Evolutionary conservation across 1,140 invertebrate genomes (phyloP).

Genomic region (Macrocentrus cingulum): DNA sequence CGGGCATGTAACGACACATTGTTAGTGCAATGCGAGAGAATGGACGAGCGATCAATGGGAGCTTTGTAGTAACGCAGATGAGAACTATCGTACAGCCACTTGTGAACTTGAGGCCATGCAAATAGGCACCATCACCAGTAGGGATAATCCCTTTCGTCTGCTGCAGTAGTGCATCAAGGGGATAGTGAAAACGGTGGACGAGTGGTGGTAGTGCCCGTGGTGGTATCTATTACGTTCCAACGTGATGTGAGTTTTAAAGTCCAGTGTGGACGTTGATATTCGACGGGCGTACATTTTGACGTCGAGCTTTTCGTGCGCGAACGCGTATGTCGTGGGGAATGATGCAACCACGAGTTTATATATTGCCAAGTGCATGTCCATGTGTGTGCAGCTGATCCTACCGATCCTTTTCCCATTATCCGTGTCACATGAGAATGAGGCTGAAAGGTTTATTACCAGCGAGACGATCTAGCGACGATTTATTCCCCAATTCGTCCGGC

Average conservation of each 20-base stretch:
- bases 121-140: slow-evolving; percentile 8
- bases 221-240: slow-evolving; percentile 29
- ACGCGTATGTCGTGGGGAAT: slow-evolving; percentile 10
- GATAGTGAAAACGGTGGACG: slow-evolving; percentile 16
- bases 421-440: slow-evolving; percentile 16
- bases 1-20: too few species aligned
- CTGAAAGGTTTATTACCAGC: slow-evolving; percentile 25
- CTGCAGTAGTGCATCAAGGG: too few species aligned
- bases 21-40: too few species aligned
- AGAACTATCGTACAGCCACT: slow-evolving; percentile 19
- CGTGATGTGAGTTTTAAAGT: slow-evolving; percentile 29
- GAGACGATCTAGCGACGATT: neutral
- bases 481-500: neutral
- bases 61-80: slow-evolving; percentile 3
- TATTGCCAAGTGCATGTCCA: neutral
- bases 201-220: neutral
- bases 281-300: slow-evolving; percentile 29
- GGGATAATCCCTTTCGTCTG: slow-evolving; percentile 25
- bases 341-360: slow-evolving; percentile 3
- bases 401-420: slow-evolving; percentile 17
- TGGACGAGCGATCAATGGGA: slow-evolving; percentile 6
- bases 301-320: slow-evolving; percentile 17
- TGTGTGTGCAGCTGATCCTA: slow-evolving; percentile 2
- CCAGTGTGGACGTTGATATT: slow-evolving; percentile 29
- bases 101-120: slow-evolving; percentile 4